phyloP scores from a whole-genome alignment of 2,888 invertebrate species.

The Teinopalpus imperialis region DNA sequence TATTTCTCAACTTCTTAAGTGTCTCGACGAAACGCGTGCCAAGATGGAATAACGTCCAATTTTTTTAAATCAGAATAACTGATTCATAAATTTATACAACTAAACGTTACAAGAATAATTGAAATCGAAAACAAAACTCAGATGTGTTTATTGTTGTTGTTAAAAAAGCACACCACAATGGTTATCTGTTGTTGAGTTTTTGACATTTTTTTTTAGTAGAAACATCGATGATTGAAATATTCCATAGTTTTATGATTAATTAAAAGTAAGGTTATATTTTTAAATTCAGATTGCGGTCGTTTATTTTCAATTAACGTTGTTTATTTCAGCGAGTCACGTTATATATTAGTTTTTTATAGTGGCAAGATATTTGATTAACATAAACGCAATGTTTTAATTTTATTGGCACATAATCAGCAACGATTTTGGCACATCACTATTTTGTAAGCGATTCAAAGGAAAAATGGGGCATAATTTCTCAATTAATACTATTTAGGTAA shows the following conservation, averaged over 20 bases:
- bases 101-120: conserved; percentile 1
- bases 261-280: background rate
- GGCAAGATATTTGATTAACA: conserved; percentile 11
- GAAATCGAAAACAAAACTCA: conserved; percentile 9
- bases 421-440: conserved; percentile 11
- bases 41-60: conserved; percentile 23
- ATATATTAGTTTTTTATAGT: conserved; percentile 1
- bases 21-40: conserved; percentile 21
- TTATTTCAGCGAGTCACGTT: background rate
- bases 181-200: background rate
- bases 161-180: background rate
- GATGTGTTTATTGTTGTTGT: background rate
- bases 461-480: background rate
- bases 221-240: too few species aligned
- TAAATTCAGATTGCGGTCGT: conserved; percentile 3
- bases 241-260: background rate
- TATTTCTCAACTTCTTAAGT: conserved; percentile 19
- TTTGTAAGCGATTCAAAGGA: background rate
- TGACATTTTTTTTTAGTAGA: too few species aligned
- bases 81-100: conserved; percentile 6
- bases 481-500: conserved; percentile 19
- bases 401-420: conserved; percentile 12
- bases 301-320: background rate
- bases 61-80: conserved; percentile 19
- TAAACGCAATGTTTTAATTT: background rate